Evolutionary conservation across 2,797 vertebrate species (phyloP).

Genomic region (Odontamblyopus lacepedii): DNA sequence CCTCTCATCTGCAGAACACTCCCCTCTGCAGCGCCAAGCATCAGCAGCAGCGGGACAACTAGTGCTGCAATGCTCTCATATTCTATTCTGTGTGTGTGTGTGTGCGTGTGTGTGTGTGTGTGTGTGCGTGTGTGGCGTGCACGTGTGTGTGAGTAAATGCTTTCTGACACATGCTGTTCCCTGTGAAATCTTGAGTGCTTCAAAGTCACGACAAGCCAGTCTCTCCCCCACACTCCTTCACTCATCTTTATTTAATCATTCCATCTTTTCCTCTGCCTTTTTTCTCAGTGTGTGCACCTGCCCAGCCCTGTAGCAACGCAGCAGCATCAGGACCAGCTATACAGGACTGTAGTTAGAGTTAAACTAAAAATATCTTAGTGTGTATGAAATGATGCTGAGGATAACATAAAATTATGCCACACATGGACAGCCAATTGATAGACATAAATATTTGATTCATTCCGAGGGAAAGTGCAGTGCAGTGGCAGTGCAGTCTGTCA

Average conservation of each 20-base stretch:
- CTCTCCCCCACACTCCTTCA: slow-evolving; percentile 12
- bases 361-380: neutral
- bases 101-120: slow-evolving; percentile 35
- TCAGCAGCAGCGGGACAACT: slow-evolving; percentile 70
- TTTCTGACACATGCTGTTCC: slow-evolving; percentile 55
- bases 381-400: neutral
- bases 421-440: too few relatives aligned
- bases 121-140: slow-evolving; percentile 19
- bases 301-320: slow-evolving; percentile 40
- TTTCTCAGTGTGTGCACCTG: slow-evolving; percentile 35
- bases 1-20: slow-evolving; percentile 50
- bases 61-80: slow-evolving; percentile 77
- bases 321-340: slow-evolving; percentile 32
- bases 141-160: slow-evolving; percentile 59
- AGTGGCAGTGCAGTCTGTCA: too few relatives aligned
- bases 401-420: neutral
- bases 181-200: slow-evolving; percentile 57
- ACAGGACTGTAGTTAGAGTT: slow-evolving; percentile 23
- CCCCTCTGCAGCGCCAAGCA: slow-evolving; percentile 69
- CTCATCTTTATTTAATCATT: slow-evolving; percentile 22
- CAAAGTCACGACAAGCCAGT: slow-evolving; percentile 40
- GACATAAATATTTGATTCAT: too few relatives aligned
- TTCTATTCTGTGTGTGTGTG: slow-evolving; percentile 68
- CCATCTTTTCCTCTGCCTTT: slow-evolving; percentile 22
- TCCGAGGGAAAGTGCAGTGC: too few relatives aligned